These are phyloP conservation scores for Paralinhomoeus sp. DNA, from an alignment of 2,888 invertebrate genomes.

Conservation along the genomic window DNA sequence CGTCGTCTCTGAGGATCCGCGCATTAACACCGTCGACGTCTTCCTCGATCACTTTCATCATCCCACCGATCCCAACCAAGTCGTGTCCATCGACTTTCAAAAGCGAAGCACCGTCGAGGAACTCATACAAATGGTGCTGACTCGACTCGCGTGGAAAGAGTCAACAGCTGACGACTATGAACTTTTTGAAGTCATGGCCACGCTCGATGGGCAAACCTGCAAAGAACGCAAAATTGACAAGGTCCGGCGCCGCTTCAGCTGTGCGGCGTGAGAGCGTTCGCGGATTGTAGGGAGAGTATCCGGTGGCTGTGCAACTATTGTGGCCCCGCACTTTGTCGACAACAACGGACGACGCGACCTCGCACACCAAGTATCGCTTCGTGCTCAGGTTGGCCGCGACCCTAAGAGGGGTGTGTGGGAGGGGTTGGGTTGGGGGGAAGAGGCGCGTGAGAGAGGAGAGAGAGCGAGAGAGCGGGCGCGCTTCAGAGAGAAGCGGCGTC, in stretches of 20 bases:
- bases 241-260: neutral
- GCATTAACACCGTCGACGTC: conserved; percentile 12
- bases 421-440: neutral
- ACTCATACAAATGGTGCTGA: conserved; percentile 65
- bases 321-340: conserved; percentile 27
- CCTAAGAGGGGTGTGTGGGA: neutral
- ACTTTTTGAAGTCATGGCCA: conserved; percentile 23
- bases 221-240: conserved; percentile 59
- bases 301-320: conserved; percentile 32
- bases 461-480: no score
- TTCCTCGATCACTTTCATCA: conserved; percentile 21
- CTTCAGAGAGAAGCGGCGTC: no score
- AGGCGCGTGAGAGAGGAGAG: no score
- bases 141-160: conserved; percentile 35
- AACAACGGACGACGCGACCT: conserved; percentile 10
- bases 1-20: conserved; percentile 10
- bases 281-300: conserved; percentile 46
- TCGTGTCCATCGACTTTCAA: conserved; percentile 65
- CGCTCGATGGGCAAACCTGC: conserved; percentile 44
- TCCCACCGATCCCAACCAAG: conserved; percentile 37
- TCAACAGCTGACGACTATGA: conserved; percentile 36
- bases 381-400: conserved; percentile 8
- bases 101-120: conserved; percentile 75
- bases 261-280: conserved; percentile 30
- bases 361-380: conserved; percentile 12